Conservation (phyloP, 2,888 invertebrate species). For the Polydrusus pterygomalis region DNA sequence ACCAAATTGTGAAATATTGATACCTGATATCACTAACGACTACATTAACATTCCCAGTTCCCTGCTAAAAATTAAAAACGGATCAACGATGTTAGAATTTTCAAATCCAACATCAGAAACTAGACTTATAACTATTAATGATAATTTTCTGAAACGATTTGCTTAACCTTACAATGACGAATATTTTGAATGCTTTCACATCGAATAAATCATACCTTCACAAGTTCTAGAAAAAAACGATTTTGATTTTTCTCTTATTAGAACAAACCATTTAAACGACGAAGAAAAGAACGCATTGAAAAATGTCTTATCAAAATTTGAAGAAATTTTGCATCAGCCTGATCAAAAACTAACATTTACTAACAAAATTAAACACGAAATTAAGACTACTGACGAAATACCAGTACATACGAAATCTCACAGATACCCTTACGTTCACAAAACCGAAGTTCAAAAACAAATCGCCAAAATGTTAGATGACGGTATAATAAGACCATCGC, state of each 20-base stretch:
- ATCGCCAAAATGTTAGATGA: constrained; percentile 5
- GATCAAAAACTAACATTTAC: constrained; percentile 6
- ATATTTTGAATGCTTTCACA: not conserved
- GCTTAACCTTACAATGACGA: not conserved
- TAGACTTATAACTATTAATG: not conserved
- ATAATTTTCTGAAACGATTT: constrained; percentile 2
- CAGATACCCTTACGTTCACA: not conserved
- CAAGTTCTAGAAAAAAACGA: not conserved
- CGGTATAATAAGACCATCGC: constrained; percentile 14
- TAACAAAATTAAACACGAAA: constrained; percentile 2
- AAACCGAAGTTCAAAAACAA: constrained; percentile 16
- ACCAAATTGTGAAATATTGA: not conserved
- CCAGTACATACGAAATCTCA: not conserved
- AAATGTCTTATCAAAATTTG: not conserved
- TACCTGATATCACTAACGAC: not conserved
- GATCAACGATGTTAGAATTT: not conserved
- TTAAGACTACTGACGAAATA: not conserved
- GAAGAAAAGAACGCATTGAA: not conserved
- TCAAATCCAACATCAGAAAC: not conserved
- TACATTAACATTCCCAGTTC: not conserved
- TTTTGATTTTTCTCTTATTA: constrained; percentile 2
- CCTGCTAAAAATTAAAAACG: not conserved
- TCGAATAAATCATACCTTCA: not conserved
- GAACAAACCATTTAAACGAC: not conserved
- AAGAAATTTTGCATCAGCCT: constrained; percentile 1